These are phyloP conservation scores for Caenorhabditis brenneri DNA, from an alignment of 1,140 invertebrate genomes.

Conservation along the genomic window DNA sequence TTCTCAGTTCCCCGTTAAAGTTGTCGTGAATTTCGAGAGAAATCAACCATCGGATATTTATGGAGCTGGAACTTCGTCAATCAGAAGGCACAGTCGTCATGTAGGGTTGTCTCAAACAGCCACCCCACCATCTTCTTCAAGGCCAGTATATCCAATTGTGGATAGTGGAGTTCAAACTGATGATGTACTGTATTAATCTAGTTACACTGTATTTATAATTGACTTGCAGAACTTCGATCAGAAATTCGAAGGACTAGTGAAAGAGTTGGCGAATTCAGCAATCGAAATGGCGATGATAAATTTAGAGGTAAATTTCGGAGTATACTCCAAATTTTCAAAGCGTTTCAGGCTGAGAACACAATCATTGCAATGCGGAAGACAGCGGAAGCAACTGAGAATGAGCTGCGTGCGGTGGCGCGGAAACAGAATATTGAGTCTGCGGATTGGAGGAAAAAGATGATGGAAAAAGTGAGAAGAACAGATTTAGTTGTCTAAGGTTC, in stretches of 20 bases:
- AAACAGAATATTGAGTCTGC: slow-evolving; percentile 34
- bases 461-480: neutral
- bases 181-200: neutral
- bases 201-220: neutral
- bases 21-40: slow-evolving; percentile 14
- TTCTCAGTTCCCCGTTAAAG: neutral
- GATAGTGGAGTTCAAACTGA: slow-evolving; percentile 45
- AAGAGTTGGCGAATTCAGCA: slow-evolving; percentile 32
- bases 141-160: slow-evolving; percentile 37
- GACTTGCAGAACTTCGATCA: slow-evolving; percentile 37
- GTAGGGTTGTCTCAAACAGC: neutral
- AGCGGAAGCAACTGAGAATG: slow-evolving; percentile 24
- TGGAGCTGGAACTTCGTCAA: neutral
- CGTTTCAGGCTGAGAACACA: slow-evolving; percentile 23
- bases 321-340: neutral
- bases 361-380: slow-evolving; percentile 5
- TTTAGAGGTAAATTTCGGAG: neutral
- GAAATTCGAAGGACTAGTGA: neutral
- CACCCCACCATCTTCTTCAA: slow-evolving; percentile 36
- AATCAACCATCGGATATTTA: neutral
- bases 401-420: slow-evolving; percentile 28
- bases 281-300: slow-evolving; percentile 27
- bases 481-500: too few species aligned
- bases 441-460: slow-evolving; percentile 10
- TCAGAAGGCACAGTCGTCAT: neutral